A percentile compares a stretch with the other conserved stretches of the same genome.
Conservation (phyloP, 1,140 invertebrate genomes). For the Lepidurus packardi region DNA sequence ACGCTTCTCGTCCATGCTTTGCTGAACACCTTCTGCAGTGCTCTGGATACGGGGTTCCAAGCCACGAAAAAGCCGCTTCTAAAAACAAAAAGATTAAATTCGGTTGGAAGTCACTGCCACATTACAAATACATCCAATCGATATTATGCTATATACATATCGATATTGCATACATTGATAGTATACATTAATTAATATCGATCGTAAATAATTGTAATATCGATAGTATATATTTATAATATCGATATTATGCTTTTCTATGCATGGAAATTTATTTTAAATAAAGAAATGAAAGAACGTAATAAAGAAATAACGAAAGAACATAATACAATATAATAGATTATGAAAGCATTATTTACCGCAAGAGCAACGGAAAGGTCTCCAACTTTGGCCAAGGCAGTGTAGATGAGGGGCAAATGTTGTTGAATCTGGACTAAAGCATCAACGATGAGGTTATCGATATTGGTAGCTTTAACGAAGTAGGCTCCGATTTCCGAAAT, state of each 20-base stretch:
- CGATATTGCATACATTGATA: too few relatives aligned
- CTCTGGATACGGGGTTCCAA: background rate
- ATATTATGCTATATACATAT: too few relatives aligned
- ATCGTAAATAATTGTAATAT: too few relatives aligned
- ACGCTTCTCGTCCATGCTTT: background rate
- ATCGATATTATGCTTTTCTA: background rate
- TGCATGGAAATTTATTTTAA: background rate
- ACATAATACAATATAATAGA: background rate
- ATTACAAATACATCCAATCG: too few relatives aligned
- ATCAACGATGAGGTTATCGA: background rate
- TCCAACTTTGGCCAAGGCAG: background rate
- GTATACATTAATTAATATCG: too few relatives aligned
- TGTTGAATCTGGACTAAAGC: background rate
- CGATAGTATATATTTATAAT: too few relatives aligned
- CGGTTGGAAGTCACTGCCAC: too few relatives aligned
- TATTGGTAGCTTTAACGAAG: background rate
- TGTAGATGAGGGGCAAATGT: slow-evolving; percentile 10
- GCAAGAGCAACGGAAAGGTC: background rate
- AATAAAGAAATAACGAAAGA: background rate
- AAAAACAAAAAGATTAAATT: background rate
- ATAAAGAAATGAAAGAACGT: too few relatives aligned
- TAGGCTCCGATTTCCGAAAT: background rate
- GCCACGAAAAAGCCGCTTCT: slow-evolving; percentile 18
- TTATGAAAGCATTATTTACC: background rate
- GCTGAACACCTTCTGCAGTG: background rate